phyloP scores from a whole-genome alignment of 2,113 vertebrate genomes.

The Brienomyrus longianalis region DNA sequence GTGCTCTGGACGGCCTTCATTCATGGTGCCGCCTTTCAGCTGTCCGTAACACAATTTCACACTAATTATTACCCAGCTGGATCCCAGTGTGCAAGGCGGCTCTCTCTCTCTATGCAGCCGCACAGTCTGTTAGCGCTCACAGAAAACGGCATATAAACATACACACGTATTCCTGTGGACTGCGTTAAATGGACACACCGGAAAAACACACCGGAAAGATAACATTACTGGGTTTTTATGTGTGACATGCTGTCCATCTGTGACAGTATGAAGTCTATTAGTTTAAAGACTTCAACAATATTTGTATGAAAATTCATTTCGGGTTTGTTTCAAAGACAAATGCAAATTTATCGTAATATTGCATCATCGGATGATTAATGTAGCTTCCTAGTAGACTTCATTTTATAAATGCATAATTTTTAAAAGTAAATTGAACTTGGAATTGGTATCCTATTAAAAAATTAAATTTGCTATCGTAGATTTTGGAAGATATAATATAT shows the following conservation, averaged over 20 bases:
- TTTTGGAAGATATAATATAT: neutral
- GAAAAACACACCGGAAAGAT: conserved; percentile 12
- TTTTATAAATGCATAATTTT: neutral
- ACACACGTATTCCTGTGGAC: neutral
- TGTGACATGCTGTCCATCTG: neutral
- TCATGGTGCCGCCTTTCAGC: conserved; percentile 59
- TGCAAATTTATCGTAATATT: neutral
- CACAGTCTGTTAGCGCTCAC: neutral
- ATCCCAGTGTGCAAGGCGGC: conserved; percentile 26
- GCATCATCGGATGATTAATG: neutral
- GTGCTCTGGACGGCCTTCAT: conserved; percentile 47
- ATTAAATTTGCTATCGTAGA: neutral
- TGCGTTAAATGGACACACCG: neutral
- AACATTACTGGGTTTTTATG: neutral
- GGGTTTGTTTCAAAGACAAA: neutral
- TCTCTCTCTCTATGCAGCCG: conserved; percentile 31
- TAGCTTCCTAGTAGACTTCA: neutral
- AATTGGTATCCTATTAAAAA: neutral
- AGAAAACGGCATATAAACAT: neutral
- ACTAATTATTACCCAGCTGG: conserved; percentile 62
- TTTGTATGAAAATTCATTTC: neutral
- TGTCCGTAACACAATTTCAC: conserved; percentile 72
- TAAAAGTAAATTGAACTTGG: neutral
- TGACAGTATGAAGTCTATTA: neutral
- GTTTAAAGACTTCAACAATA: neutral